Percentiles rank a stretch among this genome's conserved stretches.
Evolutionary conservation across 2,888 invertebrate species (phyloP).

Genomic region (Athetis lepigone): DNA sequence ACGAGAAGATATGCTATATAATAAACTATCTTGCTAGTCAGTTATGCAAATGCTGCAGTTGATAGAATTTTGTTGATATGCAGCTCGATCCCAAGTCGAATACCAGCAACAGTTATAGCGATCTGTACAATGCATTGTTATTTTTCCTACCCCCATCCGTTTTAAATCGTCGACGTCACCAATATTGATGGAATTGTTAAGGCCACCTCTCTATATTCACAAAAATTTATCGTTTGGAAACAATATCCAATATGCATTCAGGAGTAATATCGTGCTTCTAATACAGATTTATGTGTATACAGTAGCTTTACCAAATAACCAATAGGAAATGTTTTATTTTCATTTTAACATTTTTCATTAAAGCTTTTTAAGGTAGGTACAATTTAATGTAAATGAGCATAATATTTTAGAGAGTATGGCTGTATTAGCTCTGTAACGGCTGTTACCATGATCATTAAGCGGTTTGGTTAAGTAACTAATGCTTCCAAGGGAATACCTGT

Average conservation of each 20-base stretch:
- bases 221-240: slow-evolving; percentile 54
- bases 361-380: not conserved
- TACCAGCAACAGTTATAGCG: slow-evolving; percentile 16
- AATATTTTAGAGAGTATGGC: not conserved
- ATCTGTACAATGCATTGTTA: slow-evolving; percentile 29
- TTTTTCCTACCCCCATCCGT: slow-evolving; percentile 8
- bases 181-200: slow-evolving; percentile 60
- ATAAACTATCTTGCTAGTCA: no score
- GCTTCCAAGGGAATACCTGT: slow-evolving; percentile 4
- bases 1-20: no score
- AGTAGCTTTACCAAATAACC: slow-evolving; percentile 10
- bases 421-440: slow-evolving; percentile 2
- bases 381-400: no score
- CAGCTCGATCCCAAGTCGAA: not conserved
- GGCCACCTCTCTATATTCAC: slow-evolving; percentile 49
- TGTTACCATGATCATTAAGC: slow-evolving; percentile 8
- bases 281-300: slow-evolving; percentile 38
- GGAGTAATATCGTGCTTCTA: slow-evolving; percentile 32
- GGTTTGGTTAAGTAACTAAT: slow-evolving; percentile 8
- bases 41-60: no score
- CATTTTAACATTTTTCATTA: not conserved
- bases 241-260: slow-evolving; percentile 45
- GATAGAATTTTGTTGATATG: not conserved
- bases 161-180: slow-evolving; percentile 32
- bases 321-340: slow-evolving; percentile 19